Base-by-base conservation (phyloP, 2,113 vertebrate species). In the Sturnira hondurensis region DNA sequence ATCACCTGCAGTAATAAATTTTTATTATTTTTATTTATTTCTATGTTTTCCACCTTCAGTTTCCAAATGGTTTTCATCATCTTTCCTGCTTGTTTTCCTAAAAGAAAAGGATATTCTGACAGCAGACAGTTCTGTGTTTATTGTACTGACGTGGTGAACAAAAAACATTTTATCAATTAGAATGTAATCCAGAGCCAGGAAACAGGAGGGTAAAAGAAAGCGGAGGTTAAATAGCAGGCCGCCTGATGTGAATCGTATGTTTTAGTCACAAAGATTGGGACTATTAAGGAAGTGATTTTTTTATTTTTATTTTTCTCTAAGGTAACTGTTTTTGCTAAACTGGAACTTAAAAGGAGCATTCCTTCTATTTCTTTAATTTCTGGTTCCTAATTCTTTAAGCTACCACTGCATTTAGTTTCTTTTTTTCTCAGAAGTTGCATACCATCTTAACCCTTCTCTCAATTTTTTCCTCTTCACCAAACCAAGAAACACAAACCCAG, bases 11-110 rank as follows among this genome's bases (percentile, higher is more conserved):
- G 88, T 11, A 91, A 73, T 56, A 93, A 16, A 2, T 31, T 97
- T 58, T 56, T 92, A 93, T 96, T 95, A 63, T 94, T 96, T 93
- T 94, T 97, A 88, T 96, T 86, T 87, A 94, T 98, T 97, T 81
- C 17, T 47, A 38, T 92, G 56, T 76, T 87, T 63, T 54, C 82
- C 43, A 87, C 82, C 71, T 96, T 89, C 12, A 73, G 89, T 96
- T 97, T 89, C 61, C 70, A 96, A 97, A 89, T 0, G 2, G 43
- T 93, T 98, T 98, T 96, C 91, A 93, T 78, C 91, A 93, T 67
- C 50, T 93, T 97, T 97, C 83, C 89, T 94, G 56, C 67, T 82
- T 92, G 41, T 22, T 97, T 97, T 97, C 96, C n/a, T 93, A 86
- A 97, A 97, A 95, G 83, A 97, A 89, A 96, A 71, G 36, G 67